These are phyloP conservation scores for Myotis davidii DNA, from an alignment of 2,113 vertebrate genomes.

Conservation along the genomic window DNA sequence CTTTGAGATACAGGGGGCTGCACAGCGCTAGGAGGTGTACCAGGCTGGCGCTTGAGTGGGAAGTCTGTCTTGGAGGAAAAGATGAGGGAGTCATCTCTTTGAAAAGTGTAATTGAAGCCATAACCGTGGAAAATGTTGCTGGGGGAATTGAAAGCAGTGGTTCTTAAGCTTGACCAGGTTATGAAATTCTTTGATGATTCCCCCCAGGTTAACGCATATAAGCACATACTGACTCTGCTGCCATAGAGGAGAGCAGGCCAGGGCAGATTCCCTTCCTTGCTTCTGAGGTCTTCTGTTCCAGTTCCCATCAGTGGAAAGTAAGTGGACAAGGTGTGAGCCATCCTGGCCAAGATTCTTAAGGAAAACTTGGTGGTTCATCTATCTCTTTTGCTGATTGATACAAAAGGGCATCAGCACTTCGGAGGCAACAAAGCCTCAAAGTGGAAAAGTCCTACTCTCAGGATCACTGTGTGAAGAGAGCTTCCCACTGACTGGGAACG, in stretches of 20 bases:
- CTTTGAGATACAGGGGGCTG: neutral
- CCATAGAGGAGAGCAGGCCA: neutral
- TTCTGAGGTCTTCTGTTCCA: neutral
- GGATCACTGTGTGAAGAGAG: neutral
- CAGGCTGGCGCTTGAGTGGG: neutral
- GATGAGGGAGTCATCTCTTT: neutral
- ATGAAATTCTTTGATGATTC: neutral
- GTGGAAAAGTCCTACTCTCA: neutral
- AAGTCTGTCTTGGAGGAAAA: neutral
- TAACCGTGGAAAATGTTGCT: neutral
- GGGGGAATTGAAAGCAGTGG: neutral
- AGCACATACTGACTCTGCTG: neutral
- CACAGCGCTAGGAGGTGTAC: fast-evolving
- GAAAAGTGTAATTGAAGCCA: neutral
- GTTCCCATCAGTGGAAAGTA: neutral
- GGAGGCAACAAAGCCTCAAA: neutral
- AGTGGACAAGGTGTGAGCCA: neutral
- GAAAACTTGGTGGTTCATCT: neutral
- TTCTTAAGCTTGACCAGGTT: neutral
- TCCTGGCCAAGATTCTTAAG: neutral
- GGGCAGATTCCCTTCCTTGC: too few species aligned
- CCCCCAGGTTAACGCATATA: neutral
- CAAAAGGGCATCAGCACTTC: neutral
- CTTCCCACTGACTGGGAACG: neutral
- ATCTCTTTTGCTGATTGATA: neutral